Base-by-base conservation (phyloP, 2,797 vertebrate species). In the Valencia hispanica region DNA sequence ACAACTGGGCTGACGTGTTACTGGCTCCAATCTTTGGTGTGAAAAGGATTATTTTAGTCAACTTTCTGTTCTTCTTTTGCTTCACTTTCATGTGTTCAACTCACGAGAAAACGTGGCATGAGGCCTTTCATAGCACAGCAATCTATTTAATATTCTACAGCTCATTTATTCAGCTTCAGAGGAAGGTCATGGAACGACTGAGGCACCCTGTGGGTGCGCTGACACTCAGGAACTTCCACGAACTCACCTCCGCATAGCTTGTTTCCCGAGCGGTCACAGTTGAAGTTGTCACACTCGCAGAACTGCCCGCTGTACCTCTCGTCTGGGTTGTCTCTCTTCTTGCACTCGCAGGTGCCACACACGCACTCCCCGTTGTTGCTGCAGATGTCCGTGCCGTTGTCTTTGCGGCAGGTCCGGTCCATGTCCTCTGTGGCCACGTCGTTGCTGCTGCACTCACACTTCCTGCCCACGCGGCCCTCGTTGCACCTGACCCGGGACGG, bases 271-370 rank as follows among this genome's bases (percentile, higher is more conserved):
- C 98, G 94, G 87, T 99, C 98, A 17, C 98, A 99, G 94, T 97
- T 99, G 94, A 99, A 99, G 94, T 99, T 99, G 94, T 99, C 98
- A 51, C 98, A 99, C 89, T 99, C 97, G 78, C 98, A 99, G 83
- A 94, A 97, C 94, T 95, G 96, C 50, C 98, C 98, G 25, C 96
- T 97, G 91, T 98, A 99, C 68, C 98, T 92, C 90, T 99, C 98
- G 63, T 97, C 96, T 0, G 96, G 96, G 86, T 97, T 98, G 1
- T 97, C 97, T 75, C 97, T 96, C 84, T 97, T 98, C 89, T 97
- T 97, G 86, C 98, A 99, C 48, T 99, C 97, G 0, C 98, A 99
- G 0, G 97, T 97, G 36, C 98, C 98, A 32, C 98, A 99, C 79
- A 99, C 96, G 5, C 98, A 99, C n/a, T 99, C 98, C 3, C 98